Conservation (phyloP, 1,140 invertebrate genomes). For the Drosophila ironensis region DNA sequence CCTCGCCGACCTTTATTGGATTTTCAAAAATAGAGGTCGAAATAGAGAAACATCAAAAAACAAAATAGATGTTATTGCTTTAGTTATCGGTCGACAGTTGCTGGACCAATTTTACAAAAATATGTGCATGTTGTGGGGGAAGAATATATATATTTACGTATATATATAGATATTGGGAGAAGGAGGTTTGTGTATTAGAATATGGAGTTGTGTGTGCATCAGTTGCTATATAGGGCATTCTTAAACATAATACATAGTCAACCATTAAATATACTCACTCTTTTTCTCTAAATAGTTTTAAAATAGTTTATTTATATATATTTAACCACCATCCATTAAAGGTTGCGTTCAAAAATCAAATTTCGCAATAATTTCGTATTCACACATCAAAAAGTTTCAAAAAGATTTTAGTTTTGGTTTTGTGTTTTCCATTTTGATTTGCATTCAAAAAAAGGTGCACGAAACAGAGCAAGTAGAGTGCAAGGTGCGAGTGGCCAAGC, state of each 20-base stretch:
- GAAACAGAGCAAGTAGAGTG: slow-evolving; percentile 79
- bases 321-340: slow-evolving; percentile 78
- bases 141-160: slow-evolving; percentile 24
- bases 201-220: slow-evolving; percentile 31
- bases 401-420: slow-evolving; percentile 60
- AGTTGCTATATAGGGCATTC: slow-evolving; percentile 68
- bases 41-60: slow-evolving; percentile 76
- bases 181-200: slow-evolving; percentile 29
- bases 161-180: slow-evolving; percentile 29
- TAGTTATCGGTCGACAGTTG: slow-evolving; percentile 49
- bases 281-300: slow-evolving; percentile 80
- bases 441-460: slow-evolving; percentile 79
- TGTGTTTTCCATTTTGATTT: slow-evolving; percentile 70
- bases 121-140: slow-evolving; percentile 17
- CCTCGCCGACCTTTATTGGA: slow-evolving; percentile 58
- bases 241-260: slow-evolving; percentile 73
- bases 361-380: slow-evolving; percentile 78
- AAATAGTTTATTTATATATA: slow-evolving; percentile 65
- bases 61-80: slow-evolving; percentile 60
- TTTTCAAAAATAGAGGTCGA: slow-evolving; percentile 42
- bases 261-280: slow-evolving; percentile 80
- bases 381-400: slow-evolving; percentile 78
- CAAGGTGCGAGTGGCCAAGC: slow-evolving; percentile 79
- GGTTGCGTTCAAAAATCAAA: slow-evolving; percentile 81
- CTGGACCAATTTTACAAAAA: slow-evolving; percentile 37